Conservation (phyloP, 2,888 invertebrate genomes). For the Alcis repandata region DNA sequence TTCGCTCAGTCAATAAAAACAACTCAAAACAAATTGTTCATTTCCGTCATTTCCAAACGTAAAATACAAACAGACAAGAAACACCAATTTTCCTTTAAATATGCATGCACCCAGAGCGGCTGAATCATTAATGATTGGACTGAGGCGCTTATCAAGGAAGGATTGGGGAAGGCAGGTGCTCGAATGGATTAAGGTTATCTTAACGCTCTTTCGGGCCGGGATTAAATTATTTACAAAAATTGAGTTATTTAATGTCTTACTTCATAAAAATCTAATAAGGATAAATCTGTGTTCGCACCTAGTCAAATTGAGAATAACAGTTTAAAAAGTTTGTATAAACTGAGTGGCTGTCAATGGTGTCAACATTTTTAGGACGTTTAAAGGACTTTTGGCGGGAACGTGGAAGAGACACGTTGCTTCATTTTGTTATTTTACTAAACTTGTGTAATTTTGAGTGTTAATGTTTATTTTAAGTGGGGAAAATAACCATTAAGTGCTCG, state of each 20-base stretch:
- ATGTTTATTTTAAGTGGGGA: too few species aligned
- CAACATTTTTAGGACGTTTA: too few species aligned
- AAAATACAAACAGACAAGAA: conserved; percentile 13
- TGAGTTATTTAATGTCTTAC: background rate
- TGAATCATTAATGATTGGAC: conserved; percentile 30
- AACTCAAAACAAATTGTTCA: conserved; percentile 1
- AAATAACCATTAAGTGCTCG: too few species aligned
- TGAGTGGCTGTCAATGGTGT: too few species aligned
- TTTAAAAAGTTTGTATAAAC: too few species aligned
- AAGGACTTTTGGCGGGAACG: too few species aligned
- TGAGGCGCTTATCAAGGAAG: conserved; percentile 30
- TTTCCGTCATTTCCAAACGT: conserved; percentile 8
- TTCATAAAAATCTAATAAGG: background rate
- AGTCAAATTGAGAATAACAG: too few species aligned
- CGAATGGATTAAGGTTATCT: conserved; percentile 25
- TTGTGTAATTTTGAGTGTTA: too few species aligned
- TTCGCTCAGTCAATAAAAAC: background rate
- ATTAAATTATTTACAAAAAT: conserved; percentile 18
- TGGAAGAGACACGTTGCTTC: too few species aligned
- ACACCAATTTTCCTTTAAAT: conserved; percentile 20
- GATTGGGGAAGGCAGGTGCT: conserved; percentile 19
- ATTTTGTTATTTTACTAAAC: too few species aligned
- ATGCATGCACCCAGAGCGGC: conserved; percentile 25
- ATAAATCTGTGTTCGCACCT: too few species aligned
- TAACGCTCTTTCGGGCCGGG: background rate